These are phyloP conservation scores for Perithous albicinctus DNA, from an alignment of 2,888 invertebrate species.

Conservation along the genomic window DNA sequence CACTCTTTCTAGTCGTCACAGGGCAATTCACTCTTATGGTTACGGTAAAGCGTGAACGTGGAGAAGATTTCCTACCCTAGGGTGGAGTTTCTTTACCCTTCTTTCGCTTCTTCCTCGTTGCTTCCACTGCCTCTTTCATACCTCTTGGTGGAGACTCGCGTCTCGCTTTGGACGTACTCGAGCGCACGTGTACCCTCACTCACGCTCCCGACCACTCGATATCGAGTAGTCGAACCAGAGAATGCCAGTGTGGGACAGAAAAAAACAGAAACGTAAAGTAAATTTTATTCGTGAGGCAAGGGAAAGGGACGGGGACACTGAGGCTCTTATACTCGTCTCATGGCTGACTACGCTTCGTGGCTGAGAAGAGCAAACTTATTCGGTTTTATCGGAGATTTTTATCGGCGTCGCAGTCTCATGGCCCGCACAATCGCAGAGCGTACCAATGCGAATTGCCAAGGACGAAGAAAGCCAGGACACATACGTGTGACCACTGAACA, in stretches of 20 bases:
- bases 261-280: constrained; percentile 28
- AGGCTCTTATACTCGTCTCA: constrained; percentile 36
- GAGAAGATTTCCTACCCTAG: constrained; percentile 40
- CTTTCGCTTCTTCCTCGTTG: constrained; percentile 13
- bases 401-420: constrained; percentile 50
- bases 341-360: constrained; percentile 37
- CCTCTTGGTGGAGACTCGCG: constrained; percentile 6
- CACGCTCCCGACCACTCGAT: constrained; percentile 33
- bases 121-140: constrained; percentile 3
- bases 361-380: constrained; percentile 44
- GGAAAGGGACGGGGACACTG: constrained; percentile 10
- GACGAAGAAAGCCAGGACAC: not conserved
- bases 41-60: constrained; percentile 57
- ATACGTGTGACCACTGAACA: constrained; percentile 34
- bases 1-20: constrained; percentile 41
- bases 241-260: not conserved
- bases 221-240: constrained; percentile 52
- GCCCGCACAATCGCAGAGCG: not conserved
- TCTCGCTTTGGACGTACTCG: constrained; percentile 15
- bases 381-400: constrained; percentile 62
- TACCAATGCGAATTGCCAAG: constrained; percentile 1
- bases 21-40: constrained; percentile 65
- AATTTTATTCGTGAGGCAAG: constrained; percentile 61
- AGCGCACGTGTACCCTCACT: constrained; percentile 13
- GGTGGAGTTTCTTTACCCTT: constrained; percentile 27